Conservation (phyloP, 1,140 invertebrate genomes). For the Coelopa frigida region DNA sequence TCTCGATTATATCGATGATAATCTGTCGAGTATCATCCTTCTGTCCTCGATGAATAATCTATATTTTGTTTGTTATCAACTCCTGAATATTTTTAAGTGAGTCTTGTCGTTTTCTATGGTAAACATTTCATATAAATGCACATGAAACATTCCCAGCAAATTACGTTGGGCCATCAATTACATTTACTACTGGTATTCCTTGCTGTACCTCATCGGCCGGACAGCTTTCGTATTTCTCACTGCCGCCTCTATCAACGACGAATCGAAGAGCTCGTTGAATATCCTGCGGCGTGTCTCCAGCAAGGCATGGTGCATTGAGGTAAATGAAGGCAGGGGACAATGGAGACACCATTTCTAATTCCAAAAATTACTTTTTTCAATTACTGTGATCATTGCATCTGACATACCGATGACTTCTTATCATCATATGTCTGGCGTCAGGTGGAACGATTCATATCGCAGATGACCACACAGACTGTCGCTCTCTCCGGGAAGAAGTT, state of each 20-base stretch:
- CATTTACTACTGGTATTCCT: constrained; percentile 55
- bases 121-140: too few species aligned
- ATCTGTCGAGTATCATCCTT: constrained; percentile 54
- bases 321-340: too few species aligned
- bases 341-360: too few species aligned
- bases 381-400: too few species aligned
- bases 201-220: constrained; percentile 52
- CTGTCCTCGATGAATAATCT: constrained; percentile 63
- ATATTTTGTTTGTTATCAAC: constrained; percentile 64
- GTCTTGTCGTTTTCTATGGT: too few species aligned
- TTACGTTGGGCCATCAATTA: constrained; percentile 46
- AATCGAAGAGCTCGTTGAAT: constrained; percentile 49
- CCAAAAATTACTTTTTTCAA: too few species aligned
- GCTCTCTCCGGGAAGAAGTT: constrained; percentile 58
- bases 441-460: constrained; percentile 36
- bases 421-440: too few species aligned
- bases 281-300: constrained; percentile 50
- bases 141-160: constrained; percentile 32
- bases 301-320: constrained; percentile 51
- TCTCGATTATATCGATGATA: constrained; percentile 50
- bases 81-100: constrained; percentile 64
- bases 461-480: constrained; percentile 42
- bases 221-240: constrained; percentile 52
- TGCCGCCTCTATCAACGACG: constrained; percentile 54
- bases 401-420: too few species aligned